These are phyloP conservation scores for Siniperca scherzeri DNA, from an alignment of 2,797 vertebrate species.

Conservation along the genomic window DNA sequence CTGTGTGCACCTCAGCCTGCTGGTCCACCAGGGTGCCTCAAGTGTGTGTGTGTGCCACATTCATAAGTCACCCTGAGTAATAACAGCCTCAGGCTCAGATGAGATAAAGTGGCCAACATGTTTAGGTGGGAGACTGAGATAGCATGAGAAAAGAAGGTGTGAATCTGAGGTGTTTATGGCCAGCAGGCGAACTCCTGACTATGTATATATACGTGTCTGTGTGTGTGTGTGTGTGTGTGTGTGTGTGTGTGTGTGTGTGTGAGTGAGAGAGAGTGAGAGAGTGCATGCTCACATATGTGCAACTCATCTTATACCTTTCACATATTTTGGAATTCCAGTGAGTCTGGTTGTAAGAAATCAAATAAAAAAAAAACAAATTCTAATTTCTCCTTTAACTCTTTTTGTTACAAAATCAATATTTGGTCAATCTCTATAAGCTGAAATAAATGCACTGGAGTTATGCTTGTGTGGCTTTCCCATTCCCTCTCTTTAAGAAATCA, in stretches of 20 bases:
- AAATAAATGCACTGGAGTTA: not conserved
- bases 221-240: not conserved
- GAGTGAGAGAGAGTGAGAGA: not conserved
- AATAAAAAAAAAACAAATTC: not conserved
- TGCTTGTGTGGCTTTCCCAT: not conserved
- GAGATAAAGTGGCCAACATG: constrained; percentile 69
- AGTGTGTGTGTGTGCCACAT: constrained; percentile 29
- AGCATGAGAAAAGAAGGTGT: constrained; percentile 64
- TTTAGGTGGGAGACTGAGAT: constrained; percentile 71
- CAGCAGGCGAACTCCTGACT: constrained; percentile 44
- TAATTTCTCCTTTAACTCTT: not conserved
- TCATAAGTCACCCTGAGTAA: constrained; percentile 69
- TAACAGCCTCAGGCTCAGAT: constrained; percentile 66
- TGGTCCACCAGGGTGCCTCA: constrained; percentile 35
- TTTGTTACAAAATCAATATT: not conserved
- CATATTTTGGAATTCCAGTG: not conserved
- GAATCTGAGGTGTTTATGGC: constrained; percentile 71
- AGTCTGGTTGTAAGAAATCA: not conserved
- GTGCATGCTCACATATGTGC: not conserved
- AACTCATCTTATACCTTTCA: constrained; percentile 13
- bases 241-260: not conserved
- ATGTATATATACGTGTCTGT: not conserved
- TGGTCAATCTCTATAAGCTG: not conserved
- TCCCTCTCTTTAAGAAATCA: not conserved
- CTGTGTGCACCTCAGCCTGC: constrained; percentile 25